These are phyloP conservation scores for Anguilla japonica DNA, from an alignment of 2,113 vertebrate genomes.

Conservation along the genomic window DNA sequence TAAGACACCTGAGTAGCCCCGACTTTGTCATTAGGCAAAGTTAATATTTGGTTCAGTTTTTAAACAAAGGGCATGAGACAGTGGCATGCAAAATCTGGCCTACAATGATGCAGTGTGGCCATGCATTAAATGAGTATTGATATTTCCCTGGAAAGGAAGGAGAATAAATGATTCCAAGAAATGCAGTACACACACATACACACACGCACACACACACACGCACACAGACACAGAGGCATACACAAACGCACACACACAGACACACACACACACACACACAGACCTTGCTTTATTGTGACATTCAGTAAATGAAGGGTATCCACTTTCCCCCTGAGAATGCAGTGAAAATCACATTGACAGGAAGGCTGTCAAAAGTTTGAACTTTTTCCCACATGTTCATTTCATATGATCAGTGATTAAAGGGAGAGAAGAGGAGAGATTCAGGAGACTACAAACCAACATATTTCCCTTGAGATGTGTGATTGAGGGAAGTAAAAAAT, in stretches of 20 bases:
- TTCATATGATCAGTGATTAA: background rate
- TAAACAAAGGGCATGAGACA: background rate
- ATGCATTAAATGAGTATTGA: slow-evolving; percentile 35
- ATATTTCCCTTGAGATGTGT: background rate
- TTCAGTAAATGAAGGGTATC: slow-evolving; percentile 5
- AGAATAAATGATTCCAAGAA: background rate
- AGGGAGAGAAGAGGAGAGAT: background rate
- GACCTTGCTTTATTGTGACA: background rate
- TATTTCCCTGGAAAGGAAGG: slow-evolving; percentile 3
- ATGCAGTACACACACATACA: background rate
- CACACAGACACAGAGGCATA: too few relatives aligned
- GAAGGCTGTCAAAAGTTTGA: background rate
- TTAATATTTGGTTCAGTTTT: background rate
- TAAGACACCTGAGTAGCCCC: background rate
- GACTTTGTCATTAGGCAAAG: background rate
- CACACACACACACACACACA: background rate
- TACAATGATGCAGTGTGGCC: slow-evolving; percentile 18
- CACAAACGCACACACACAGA: too few relatives aligned
- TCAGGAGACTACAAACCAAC: background rate
- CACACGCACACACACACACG: background rate
- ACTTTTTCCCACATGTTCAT: background rate
- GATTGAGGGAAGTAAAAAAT: background rate
- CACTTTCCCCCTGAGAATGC: background rate
- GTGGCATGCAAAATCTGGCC: background rate
- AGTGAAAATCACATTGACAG: background rate